A percentile compares a stretch with the other conserved stretches of the same genome.
These are phyloP conservation scores for Plumapathes pennacea DNA, from an alignment of 92 coral and sea anemone genomes.

Conservation along the genomic window DNA sequence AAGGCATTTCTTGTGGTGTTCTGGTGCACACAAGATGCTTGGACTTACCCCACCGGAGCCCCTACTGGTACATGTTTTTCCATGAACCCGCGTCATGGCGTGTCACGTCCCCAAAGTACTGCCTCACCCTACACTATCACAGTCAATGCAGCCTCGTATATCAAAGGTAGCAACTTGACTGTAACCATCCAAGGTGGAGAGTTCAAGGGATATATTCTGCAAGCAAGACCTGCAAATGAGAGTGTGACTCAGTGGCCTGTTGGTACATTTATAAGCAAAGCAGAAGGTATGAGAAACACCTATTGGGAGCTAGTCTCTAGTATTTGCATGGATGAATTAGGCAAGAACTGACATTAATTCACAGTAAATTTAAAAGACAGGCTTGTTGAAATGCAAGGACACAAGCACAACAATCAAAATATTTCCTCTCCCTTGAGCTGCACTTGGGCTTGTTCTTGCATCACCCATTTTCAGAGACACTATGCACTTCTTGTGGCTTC, in stretches of 20 bases:
- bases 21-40: background rate
- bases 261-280: constrained; percentile 44
- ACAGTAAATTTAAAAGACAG: too few relatives aligned
- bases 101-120: background rate
- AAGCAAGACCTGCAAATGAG: constrained; percentile 31
- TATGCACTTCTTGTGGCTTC: too few relatives aligned
- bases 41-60: constrained; percentile 26
- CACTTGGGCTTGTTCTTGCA: background rate
- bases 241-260: constrained; percentile 47
- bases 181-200: constrained; percentile 38
- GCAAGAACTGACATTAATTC: too few relatives aligned
- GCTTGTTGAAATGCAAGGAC: too few relatives aligned
- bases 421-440: background rate
- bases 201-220: constrained; percentile 54
- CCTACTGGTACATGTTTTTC: constrained; percentile 43
- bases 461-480: too few relatives aligned
- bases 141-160: constrained; percentile 37
- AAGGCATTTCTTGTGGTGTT: constrained; percentile 2
- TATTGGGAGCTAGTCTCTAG: too few relatives aligned
- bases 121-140: constrained; percentile 38
- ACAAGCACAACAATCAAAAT: too few relatives aligned
- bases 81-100: constrained; percentile 24
- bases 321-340: too few relatives aligned
- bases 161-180: constrained; percentile 35
- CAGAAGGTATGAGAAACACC: too few relatives aligned